These are phyloP conservation scores for Sepioteuthis lessoniana DNA, from an alignment of 2,888 invertebrate genomes.

Conservation along the genomic window DNA sequence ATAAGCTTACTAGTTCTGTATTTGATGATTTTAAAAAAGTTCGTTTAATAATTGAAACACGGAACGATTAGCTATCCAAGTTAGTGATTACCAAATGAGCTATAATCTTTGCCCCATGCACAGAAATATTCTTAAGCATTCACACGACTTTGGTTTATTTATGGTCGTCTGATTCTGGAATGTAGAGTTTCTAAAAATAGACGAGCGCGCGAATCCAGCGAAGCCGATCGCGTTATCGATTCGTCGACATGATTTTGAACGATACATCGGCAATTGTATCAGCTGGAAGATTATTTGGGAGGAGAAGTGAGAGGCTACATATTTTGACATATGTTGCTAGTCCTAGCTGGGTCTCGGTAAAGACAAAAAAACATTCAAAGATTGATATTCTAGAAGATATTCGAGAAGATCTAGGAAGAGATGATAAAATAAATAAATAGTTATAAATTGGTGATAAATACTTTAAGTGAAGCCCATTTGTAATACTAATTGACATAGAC, in stretches of 20 bases:
- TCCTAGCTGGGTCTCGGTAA: neutral
- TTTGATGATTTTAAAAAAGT: too few relatives aligned
- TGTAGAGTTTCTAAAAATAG: neutral
- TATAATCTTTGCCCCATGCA: neutral
- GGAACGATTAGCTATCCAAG: too few relatives aligned
- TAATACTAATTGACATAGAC: neutral
- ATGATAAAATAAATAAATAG: neutral
- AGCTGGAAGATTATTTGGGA: neutral
- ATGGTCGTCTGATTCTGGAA: conserved; percentile 4
- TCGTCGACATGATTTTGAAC: neutral
- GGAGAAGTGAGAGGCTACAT: neutral
- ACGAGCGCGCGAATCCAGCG: neutral
- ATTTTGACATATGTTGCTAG: conserved; percentile 11
- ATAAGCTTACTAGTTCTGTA: too few relatives aligned
- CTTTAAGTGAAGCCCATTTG: neutral
- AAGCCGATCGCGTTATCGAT: conserved; percentile 23
- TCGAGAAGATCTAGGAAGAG: too few relatives aligned
- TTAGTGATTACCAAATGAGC: neutral
- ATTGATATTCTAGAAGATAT: neutral
- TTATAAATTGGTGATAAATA: neutral
- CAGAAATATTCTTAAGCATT: neutral
- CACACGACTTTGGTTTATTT: neutral
- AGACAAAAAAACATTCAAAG: neutral
- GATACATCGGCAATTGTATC: conserved; percentile 23
- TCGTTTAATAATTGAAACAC: too few relatives aligned